Percentiles rank a stretch among this genome's conserved stretches.
phyloP scores from a whole-genome alignment of 1,140 invertebrate species.

The Micrasema longulum region DNA sequence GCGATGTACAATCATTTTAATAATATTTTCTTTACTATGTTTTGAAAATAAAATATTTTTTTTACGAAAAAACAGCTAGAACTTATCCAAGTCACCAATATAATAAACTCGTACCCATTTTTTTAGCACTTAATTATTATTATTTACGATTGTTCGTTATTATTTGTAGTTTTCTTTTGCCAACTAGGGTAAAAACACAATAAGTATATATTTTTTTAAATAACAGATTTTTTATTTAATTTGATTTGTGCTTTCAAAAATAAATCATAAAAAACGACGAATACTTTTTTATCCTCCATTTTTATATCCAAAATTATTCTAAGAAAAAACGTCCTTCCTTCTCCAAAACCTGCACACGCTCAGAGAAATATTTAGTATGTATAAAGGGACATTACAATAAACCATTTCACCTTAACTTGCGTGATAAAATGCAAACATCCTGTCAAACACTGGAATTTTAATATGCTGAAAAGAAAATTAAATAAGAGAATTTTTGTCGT shows the following conservation, averaged over 20 bases:
- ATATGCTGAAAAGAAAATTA: not conserved
- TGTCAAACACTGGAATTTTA: slow-evolving; percentile 3
- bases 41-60: too few relatives aligned
- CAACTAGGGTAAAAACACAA: not conserved
- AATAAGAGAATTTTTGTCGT: not conserved
- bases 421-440: slow-evolving; percentile 32
- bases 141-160: too few relatives aligned
- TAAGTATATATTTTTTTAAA: not conserved
- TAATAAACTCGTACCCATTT: too few relatives aligned
- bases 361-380: slow-evolving; percentile 3
- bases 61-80: too few relatives aligned
- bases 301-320: not conserved
- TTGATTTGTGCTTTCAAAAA: not conserved
- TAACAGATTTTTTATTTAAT: not conserved
- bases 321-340: slow-evolving; percentile 22
- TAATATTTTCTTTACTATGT: too few relatives aligned
- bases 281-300: not conserved
- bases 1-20: too few relatives aligned
- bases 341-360: slow-evolving; percentile 9
- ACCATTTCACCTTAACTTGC: slow-evolving; percentile 31
- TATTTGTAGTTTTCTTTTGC: too few relatives aligned
- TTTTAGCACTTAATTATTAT: too few relatives aligned
- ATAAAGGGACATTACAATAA: slow-evolving; percentile 10
- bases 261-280: not conserved
- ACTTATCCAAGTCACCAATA: too few relatives aligned